A percentile compares a stretch with the other conserved stretches of the same genome.
phyloP scores from a whole-genome alignment of 2,113 vertebrate species.

The Calypte anna region DNA sequence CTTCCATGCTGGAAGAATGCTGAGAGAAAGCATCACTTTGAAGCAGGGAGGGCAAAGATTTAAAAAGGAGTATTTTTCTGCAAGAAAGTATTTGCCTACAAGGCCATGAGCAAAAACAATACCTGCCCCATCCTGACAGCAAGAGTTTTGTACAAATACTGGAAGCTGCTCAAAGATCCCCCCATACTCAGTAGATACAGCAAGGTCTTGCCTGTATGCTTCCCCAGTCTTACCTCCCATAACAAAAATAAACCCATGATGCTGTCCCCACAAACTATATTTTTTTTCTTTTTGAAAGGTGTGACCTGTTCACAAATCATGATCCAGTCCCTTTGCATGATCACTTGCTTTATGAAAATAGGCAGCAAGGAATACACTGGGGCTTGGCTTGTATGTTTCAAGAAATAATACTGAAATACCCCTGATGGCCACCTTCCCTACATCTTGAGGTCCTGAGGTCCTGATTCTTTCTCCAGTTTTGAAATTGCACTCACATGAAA shows the following conservation, averaged over 20 bases:
- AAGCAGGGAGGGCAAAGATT: not conserved
- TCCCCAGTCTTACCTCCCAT: not conserved
- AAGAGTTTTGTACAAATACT: not conserved
- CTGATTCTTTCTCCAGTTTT: not conserved
- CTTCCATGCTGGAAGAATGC: not conserved
- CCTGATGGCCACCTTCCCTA: not conserved
- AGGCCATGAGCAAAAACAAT: not conserved
- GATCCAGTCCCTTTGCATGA: not conserved
- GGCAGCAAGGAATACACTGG: not conserved
- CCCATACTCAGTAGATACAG: not conserved
- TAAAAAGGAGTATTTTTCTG: not conserved
- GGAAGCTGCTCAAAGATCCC: not conserved
- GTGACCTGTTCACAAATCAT: not conserved
- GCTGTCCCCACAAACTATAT: fast-evolving
- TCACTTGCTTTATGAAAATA: not conserved
- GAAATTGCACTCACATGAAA: not conserved
- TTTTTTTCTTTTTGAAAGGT: not conserved
- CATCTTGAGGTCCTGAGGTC: not conserved
- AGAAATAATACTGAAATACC: not conserved
- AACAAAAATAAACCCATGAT: not conserved
- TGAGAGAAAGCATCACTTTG: not conserved
- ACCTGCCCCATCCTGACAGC: not conserved
- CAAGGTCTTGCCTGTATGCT: not conserved
- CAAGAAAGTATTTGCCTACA: not conserved
- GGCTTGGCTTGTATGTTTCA: not conserved